Conservation (phyloP, 1,140 invertebrate genomes). For the Metaphire vulgaris region DNA sequence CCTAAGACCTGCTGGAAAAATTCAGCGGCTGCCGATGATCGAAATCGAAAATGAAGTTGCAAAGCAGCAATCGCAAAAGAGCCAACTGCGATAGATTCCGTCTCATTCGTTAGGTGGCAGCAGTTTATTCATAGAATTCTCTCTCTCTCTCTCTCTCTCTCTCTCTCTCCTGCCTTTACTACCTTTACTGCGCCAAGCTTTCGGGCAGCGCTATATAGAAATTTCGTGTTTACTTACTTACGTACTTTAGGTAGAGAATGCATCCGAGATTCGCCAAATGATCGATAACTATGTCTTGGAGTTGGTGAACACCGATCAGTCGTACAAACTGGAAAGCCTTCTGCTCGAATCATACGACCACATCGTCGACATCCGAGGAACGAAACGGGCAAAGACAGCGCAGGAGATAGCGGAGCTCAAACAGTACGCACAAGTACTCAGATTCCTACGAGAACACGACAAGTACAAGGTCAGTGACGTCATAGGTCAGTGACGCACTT, state of each 20-base stretch:
- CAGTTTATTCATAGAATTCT: no score
- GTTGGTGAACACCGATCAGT: slow-evolving; percentile 30
- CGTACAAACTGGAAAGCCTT: slow-evolving; percentile 30
- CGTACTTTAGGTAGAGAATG: slow-evolving; percentile 7
- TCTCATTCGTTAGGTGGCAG: no score
- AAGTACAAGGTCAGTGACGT: slow-evolving; percentile 13
- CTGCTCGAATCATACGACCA: slow-evolving; percentile 35
- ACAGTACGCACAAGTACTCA: slow-evolving; percentile 18
- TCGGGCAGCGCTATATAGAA: no score
- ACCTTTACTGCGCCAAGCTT: no score
- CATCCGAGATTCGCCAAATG: slow-evolving; percentile 20
- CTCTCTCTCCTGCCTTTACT: no score
- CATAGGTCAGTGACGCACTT: neutral
- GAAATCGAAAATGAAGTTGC: no score
- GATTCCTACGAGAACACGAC: slow-evolving; percentile 3
- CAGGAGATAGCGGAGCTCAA: slow-evolving; percentile 29
- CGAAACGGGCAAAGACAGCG: slow-evolving; percentile 24
- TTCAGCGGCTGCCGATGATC: no score
- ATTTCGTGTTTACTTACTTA: no score
- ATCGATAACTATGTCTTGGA: slow-evolving; percentile 32
- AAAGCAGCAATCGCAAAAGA: no score
- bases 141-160: no score
- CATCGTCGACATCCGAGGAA: slow-evolving; percentile 32
- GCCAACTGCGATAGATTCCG: no score
- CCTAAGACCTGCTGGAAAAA: no score